phyloP scores from a whole-genome alignment of 2,797 vertebrate genomes.

The Enteromius viviparus region DNA sequence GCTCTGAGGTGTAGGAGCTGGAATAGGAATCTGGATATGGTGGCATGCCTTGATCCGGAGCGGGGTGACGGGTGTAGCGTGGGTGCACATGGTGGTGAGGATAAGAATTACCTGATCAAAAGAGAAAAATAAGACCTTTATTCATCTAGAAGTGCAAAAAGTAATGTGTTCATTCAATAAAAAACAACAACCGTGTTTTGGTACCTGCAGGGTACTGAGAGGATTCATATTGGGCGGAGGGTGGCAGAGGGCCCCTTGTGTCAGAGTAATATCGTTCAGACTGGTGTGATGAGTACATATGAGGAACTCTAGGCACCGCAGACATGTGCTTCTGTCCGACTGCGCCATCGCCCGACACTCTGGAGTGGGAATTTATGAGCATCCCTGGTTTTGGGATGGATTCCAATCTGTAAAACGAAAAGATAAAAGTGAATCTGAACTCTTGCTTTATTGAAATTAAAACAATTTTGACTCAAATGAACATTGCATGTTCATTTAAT shows the following conservation, averaged over 20 bases:
- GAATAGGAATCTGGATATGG: constrained; percentile 89
- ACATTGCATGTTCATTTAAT: not conserved
- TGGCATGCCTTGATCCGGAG: constrained; percentile 82
- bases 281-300: constrained; percentile 84
- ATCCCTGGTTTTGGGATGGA: constrained; percentile 56
- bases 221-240: constrained; percentile 86
- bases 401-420: constrained; percentile 55
- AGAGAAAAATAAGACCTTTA: not conserved
- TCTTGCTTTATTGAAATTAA: not conserved
- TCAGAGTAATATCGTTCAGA: constrained; percentile 90
- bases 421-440: not conserved
- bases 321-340: constrained; percentile 86
- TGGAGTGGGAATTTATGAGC: constrained; percentile 62
- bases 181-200: not conserved
- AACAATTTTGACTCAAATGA: too few species aligned
- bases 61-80: constrained; percentile 87
- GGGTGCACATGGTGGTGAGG: constrained; percentile 82
- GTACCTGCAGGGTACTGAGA: constrained; percentile 87
- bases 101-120: constrained; percentile 86
- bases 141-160: not conserved
- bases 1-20: constrained; percentile 81
- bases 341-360: constrained; percentile 80
- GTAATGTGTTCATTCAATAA: not conserved
- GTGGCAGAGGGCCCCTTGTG: constrained; percentile 79
- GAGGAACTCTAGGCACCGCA: constrained; percentile 86